Evolutionary conservation across 37 sponge, comb jelly and placozoan genomes (phyloP).

Genomic region (Eunapius fragilis): DNA sequence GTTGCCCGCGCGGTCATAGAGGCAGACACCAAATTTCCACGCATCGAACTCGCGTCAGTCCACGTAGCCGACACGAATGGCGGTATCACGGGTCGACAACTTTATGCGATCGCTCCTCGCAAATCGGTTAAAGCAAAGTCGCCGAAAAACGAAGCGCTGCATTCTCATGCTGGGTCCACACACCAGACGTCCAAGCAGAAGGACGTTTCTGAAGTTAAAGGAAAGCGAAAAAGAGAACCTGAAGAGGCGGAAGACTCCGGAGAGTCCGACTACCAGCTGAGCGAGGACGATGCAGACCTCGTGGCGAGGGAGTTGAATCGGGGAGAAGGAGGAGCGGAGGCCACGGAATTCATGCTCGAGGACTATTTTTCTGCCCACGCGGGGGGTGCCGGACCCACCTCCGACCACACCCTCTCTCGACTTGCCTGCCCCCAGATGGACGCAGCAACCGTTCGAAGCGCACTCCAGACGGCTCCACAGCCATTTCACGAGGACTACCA

Average conservation of each 20-base stretch:
- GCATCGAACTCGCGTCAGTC: not conserved
- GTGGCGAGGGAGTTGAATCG: constrained; percentile 13
- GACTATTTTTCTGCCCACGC: constrained; percentile 64
- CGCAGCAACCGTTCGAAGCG: constrained; percentile 1
- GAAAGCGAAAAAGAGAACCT: not conserved
- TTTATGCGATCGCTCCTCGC: not conserved
- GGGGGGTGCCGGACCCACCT: constrained; percentile 35
- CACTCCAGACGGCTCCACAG: not conserved
- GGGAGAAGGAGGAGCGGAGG: not conserved
- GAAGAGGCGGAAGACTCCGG: not conserved
- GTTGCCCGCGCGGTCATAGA: not conserved
- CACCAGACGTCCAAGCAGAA: not conserved
- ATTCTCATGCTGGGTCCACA: not conserved
- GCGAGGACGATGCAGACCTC: constrained; percentile 27
- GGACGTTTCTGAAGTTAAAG: constrained; percentile 1
- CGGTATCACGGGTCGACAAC: not conserved
- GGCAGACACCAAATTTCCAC: not conserved
- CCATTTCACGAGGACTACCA: constrained; percentile 21
- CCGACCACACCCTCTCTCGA: constrained; percentile 54
- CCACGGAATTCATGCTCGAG: constrained; percentile 30
- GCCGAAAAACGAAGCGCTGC: not conserved
- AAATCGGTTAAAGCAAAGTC: not conserved
- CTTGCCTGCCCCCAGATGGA: constrained; percentile 27
- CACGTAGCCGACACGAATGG: not conserved
- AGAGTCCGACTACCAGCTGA: constrained; percentile 6